Percentiles rank a stretch among this genome's conserved stretches.
These are phyloP conservation scores for Peromyscus leucopus DNA, from an alignment of 2,113 vertebrate genomes.

Conservation along the genomic window DNA sequence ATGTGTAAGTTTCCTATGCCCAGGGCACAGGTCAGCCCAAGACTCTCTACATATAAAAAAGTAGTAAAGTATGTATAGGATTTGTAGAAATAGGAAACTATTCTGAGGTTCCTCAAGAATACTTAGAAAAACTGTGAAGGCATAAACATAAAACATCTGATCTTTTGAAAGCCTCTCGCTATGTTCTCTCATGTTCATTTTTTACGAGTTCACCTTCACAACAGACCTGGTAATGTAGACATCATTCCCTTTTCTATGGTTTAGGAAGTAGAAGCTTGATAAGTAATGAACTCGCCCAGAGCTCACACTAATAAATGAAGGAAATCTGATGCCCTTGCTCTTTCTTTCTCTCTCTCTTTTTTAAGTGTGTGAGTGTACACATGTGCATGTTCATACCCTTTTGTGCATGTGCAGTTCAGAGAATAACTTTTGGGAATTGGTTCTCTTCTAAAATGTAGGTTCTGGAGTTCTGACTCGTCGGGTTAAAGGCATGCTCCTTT, in stretches of 20 bases:
- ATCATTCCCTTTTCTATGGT: background rate
- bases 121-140: background rate
- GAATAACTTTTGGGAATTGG: background rate
- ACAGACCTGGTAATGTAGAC: background rate
- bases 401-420: background rate
- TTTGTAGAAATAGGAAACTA: background rate
- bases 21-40: background rate
- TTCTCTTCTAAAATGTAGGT: background rate
- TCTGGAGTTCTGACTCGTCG: background rate
- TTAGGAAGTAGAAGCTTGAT: background rate
- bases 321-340: background rate
- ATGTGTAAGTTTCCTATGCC: background rate
- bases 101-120: background rate
- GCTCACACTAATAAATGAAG: background rate
- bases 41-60: background rate
- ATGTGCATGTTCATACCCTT: background rate
- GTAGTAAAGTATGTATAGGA: background rate
- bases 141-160: background rate
- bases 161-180: background rate
- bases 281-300: background rate
- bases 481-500: background rate
- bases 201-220: background rate
- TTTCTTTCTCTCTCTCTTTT: background rate
- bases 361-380: background rate
- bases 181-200: background rate